These are phyloP conservation scores for Phocoena phocoena DNA, from an alignment of 2,113 vertebrate genomes.

Conservation along the genomic window DNA sequence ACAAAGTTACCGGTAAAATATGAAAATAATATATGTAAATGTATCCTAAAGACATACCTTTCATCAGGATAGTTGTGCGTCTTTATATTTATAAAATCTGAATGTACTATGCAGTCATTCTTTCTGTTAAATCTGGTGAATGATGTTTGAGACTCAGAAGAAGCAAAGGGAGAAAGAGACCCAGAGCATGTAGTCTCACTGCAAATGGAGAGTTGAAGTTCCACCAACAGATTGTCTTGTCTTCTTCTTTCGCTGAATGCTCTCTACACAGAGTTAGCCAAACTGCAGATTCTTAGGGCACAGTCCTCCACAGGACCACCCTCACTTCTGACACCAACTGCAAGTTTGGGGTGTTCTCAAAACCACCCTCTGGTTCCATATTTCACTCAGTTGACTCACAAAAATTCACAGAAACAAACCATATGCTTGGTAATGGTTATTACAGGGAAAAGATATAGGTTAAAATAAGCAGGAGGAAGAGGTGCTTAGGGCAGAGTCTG, in stretches of 20 bases:
- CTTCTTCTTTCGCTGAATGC: not conserved
- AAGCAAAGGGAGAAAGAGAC: not conserved
- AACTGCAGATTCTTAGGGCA: not conserved
- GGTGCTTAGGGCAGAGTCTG: not conserved
- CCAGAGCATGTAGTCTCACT: not conserved
- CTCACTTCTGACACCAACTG: not conserved
- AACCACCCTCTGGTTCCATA: not conserved
- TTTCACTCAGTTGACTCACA: not conserved
- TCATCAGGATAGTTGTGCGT: not conserved
- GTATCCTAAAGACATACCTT: not conserved
- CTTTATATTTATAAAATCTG: not conserved
- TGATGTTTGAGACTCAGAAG: not conserved
- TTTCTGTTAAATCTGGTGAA: not conserved
- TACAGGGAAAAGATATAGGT: not conserved
- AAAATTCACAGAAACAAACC: not conserved
- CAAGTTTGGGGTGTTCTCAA: not conserved
- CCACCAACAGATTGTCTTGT: not conserved
- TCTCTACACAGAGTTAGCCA: not conserved
- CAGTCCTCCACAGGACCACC: not conserved
- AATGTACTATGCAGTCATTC: not conserved
- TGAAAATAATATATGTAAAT: not conserved
- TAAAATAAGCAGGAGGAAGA: not conserved
- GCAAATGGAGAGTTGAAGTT: not conserved
- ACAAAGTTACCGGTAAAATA: not conserved
- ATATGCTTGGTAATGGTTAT: not conserved